These are phyloP conservation scores for Delphinapterus leucas DNA, from an alignment of 2,113 vertebrate species.

Conservation along the genomic window DNA sequence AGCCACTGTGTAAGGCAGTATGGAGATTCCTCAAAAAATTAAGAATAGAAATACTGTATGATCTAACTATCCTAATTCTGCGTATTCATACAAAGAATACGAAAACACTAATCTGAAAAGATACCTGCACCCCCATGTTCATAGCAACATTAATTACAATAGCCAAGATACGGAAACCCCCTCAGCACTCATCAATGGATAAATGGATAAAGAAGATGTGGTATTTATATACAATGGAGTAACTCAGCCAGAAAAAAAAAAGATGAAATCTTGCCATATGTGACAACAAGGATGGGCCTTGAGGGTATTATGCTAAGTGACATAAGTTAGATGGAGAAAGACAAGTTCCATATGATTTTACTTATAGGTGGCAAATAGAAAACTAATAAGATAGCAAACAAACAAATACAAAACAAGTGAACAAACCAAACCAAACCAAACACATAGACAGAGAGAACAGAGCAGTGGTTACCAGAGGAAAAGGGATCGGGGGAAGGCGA, in stretches of 20 bases:
- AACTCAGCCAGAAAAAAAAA: neutral
- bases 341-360: neutral
- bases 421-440: neutral
- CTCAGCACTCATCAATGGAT: neutral
- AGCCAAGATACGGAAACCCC: neutral
- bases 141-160: neutral
- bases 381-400: neutral
- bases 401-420: neutral
- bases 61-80: neutral
- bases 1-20: too few species aligned
- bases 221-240: neutral
- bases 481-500: neutral
- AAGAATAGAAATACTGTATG: neutral
- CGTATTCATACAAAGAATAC: neutral
- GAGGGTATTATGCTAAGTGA: neutral
- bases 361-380: neutral
- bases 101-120: neutral
- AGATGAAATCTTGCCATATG: neutral
- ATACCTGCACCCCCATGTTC: neutral
- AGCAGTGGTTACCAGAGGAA: neutral
- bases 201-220: neutral
- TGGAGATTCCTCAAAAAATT: neutral
- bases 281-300: neutral
- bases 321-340: neutral
- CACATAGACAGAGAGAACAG: neutral